Base-by-base conservation (phyloP, 2,888 invertebrate species). In the Ligdia adustata region DNA sequence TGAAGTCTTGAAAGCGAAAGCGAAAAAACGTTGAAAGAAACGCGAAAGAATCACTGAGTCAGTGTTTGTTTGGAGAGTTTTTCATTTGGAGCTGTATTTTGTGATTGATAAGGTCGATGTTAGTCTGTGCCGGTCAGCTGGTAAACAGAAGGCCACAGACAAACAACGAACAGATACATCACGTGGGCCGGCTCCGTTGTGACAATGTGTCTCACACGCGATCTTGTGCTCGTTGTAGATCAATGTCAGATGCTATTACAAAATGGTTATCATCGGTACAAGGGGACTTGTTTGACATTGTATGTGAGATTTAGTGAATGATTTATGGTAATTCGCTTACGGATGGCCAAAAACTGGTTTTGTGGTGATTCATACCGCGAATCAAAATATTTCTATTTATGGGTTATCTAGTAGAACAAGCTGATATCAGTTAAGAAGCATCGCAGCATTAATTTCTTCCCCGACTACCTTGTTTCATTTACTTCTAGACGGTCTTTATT, bases 81-180 rank as follows among this genome's bases (percentile, higher is more conserved):
- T 43, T 41, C 39, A 53, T 52, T 52, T 40, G 48, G 31, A 41
- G 29, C 54, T 15, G 38, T 51, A 52, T 47, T 42, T 15, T 27
- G 31, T 41, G 48, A 35, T 37, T 9, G 35, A 39, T 55, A 56
- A 49, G 34, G 56, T 55, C 41, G 40, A 41, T 38, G 46, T 52
- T 56, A 24, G 48, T 14, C 12, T 28, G 59, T 15, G 3, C 37
- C 20, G 37, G 42, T 38, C 42, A 49, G 48, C 48, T 52, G 35
- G 46, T 59, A 52, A 58, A 58, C 58, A 55, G 58, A 51, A 53
- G 48, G 51, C 42, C 51, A 38, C 42, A 42, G 42, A 49, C 42
- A 49, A 48, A 34, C 48, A 49, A 42, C 27, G 24, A 13, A 5
- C 24, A 18, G 32, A 33, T 13, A 14, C 7, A 24, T 49, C 48